These are phyloP conservation scores for Rhagonycha fulva DNA, from an alignment of 2,888 invertebrate genomes.

Conservation along the genomic window DNA sequence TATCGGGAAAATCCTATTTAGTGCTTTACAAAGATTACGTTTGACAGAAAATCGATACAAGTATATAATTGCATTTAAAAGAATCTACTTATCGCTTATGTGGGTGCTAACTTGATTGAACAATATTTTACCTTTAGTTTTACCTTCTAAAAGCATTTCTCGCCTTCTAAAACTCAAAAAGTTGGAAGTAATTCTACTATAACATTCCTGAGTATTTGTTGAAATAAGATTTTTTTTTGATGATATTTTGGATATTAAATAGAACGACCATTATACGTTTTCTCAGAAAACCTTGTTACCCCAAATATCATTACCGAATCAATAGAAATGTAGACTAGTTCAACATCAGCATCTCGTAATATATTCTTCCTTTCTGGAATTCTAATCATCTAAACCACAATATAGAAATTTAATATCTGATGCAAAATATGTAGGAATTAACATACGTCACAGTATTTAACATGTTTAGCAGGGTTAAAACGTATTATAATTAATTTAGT, in stretches of 20 bases:
- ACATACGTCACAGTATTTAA: background rate
- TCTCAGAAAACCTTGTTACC: background rate
- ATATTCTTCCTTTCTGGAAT: background rate
- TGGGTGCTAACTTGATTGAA: background rate
- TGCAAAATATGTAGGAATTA: background rate
- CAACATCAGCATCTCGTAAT: too few relatives aligned
- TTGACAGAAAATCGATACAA: background rate
- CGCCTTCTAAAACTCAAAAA: background rate
- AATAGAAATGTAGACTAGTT: background rate
- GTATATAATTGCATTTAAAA: background rate
- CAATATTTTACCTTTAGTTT: background rate
- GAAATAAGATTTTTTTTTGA: background rate
- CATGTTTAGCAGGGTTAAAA: background rate
- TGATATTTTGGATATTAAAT: background rate
- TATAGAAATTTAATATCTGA: background rate
- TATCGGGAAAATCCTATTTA: background rate
- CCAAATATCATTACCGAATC: conserved; percentile 10
- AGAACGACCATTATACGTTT: background rate
- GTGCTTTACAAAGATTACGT: background rate
- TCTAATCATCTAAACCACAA: background rate
- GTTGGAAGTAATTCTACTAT: background rate
- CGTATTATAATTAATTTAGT: background rate
- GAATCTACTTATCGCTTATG: background rate
- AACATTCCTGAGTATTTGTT: background rate
- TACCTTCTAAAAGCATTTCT: background rate